These are phyloP conservation scores for Chaetodon trifascialis DNA, from an alignment of 2,113 vertebrate genomes.

Conservation along the genomic window DNA sequence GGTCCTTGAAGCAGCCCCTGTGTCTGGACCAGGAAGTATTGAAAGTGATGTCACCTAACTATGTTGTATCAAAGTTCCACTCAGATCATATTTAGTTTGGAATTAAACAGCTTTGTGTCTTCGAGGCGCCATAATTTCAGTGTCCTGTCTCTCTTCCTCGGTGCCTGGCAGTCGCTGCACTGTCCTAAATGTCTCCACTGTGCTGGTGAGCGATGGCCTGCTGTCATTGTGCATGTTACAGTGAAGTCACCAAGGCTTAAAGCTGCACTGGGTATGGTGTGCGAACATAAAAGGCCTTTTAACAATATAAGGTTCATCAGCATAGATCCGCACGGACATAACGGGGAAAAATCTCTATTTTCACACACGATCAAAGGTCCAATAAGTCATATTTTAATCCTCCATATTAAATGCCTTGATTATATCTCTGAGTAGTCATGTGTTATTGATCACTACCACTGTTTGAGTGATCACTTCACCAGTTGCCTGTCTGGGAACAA, in stretches of 20 bases:
- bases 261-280: conserved; percentile 8
- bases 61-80: not conserved
- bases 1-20: not conserved
- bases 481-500: not conserved
- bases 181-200: conserved; percentile 27
- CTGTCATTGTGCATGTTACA: conserved; percentile 46
- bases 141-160: conserved; percentile 24
- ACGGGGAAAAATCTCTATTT: not conserved
- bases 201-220: conserved; percentile 57
- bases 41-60: not conserved
- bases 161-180: conserved; percentile 47
- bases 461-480: too few relatives aligned
- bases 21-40: not conserved
- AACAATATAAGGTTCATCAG: not conserved
- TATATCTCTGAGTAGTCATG: not conserved
- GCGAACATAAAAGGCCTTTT: not conserved
- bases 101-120: conserved; percentile 5
- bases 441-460: not conserved
- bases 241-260: not conserved
- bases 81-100: not conserved
- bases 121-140: not conserved
- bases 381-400: not conserved
- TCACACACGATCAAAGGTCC: not conserved
- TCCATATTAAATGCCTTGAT: not conserved
- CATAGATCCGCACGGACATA: not conserved